Evolutionary conservation across 2,113 vertebrate species (phyloP).

Genomic region (Parus major): DNA sequence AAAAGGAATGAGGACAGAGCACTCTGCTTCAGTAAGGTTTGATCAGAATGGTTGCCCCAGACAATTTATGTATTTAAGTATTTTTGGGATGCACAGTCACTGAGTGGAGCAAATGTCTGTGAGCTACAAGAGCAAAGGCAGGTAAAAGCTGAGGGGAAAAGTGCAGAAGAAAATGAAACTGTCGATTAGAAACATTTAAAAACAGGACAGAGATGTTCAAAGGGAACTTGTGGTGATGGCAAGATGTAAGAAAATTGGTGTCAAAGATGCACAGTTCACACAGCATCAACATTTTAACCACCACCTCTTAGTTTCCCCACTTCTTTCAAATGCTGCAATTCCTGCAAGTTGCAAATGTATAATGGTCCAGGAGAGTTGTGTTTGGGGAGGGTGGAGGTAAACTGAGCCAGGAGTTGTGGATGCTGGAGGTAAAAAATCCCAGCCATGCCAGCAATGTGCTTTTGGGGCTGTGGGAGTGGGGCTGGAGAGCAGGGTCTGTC

Average conservation of each 20-base stretch:
- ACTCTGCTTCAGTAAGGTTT: not conserved
- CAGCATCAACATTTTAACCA: not conserved
- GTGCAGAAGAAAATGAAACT: not conserved
- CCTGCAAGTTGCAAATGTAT: not conserved
- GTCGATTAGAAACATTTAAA: not conserved
- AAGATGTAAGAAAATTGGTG: not conserved
- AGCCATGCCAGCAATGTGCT: not conserved
- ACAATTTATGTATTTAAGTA: not conserved
- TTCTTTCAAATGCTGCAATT: not conserved
- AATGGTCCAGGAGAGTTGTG: rapidly evolving
- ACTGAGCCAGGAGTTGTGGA: not conserved
- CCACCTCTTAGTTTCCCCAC: not conserved
- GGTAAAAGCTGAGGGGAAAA: not conserved
- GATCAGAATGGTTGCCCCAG: not conserved
- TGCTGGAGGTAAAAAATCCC: not conserved
- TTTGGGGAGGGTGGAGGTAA: not conserved
- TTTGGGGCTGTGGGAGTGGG: not conserved
- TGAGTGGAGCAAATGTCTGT: not conserved
- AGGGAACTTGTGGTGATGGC: not conserved
- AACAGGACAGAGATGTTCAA: not conserved
- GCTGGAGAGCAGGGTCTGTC: not conserved
- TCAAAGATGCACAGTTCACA: not conserved
- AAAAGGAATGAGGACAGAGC: not conserved
- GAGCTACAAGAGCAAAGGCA: not conserved
- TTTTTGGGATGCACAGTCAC: not conserved